Evolutionary conservation across 2,888 invertebrate species (phyloP), one percentile per base, ranked within the genome.

Genomic region (Agrenia bidenticulata): DNA sequence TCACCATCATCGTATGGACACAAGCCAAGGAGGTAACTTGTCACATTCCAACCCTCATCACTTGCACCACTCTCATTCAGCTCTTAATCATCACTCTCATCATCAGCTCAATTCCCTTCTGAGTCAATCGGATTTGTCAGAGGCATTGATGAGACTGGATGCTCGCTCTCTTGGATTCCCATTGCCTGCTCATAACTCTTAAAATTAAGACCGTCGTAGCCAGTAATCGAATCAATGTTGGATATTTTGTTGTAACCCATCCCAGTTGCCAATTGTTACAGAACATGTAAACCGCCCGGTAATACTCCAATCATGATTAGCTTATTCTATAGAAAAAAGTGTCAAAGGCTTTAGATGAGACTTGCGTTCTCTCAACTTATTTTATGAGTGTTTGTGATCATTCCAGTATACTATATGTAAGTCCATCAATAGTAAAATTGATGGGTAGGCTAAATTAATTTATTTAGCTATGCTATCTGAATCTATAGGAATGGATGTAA

Each of bases 161-260:
- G 72, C 76, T 42, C 64, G 74, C 2, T 63, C 74, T 11, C 51
- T 76, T 19, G 76, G 74, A 32, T 76, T 76, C 54, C 74, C 76
- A n/a, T 69, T 76, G 11, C 73, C 74, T 50, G 76, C 76, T 59
- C 76, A 76, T 54, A 76, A 76, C 58, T 76, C 76, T 56, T 76
- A 76, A 74, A 51, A 51, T 51, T 7, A 4, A 32, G 4, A 7
- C 5, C 32, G 5, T 7, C 32, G 4, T 32, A 32, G 32, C 32
- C 32, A 32, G 32, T 32, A 32, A 32, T 32, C 32, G 11, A 32
- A 32, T 32, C 32, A 11, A 32, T 4, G 32, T 32, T 32, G 4
- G 32, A 32, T 32, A 32, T 32, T 32, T 7, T 32, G 32, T 32
- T 7, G 32, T 4, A 32, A 32, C 11, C 32, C 32, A 45, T 45